Percentiles rank a stretch among this genome's conserved stretches.
Evolutionary conservation across 2,888 invertebrate genomes (phyloP).

Genomic region (Megastigmus dorsalis): DNA sequence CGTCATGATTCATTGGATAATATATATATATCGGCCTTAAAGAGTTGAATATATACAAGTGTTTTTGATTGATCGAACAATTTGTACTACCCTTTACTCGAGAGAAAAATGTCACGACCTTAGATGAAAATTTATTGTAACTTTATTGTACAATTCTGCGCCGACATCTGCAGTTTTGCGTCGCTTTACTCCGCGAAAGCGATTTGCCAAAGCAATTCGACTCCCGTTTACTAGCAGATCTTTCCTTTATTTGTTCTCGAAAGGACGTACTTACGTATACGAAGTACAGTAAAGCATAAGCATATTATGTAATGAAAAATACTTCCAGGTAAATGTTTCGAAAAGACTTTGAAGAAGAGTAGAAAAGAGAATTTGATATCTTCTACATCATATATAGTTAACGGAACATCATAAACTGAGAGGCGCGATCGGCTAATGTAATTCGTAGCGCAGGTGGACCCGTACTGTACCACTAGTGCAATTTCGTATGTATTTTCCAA

Average conservation of each 20-base stretch:
- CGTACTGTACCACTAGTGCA: constrained; percentile 53
- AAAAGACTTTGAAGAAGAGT: constrained; percentile 22
- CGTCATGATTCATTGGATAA: background rate
- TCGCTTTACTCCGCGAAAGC: constrained; percentile 70
- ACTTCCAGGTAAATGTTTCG: background rate
- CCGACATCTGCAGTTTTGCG: constrained; percentile 64
- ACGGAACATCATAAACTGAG: constrained; percentile 21
- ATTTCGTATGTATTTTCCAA: constrained; percentile 65
- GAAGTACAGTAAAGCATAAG: background rate
- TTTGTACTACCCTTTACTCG: constrained; percentile 17
- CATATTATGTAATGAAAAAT: background rate
- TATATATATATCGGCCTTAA: constrained; percentile 24
- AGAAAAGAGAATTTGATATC: constrained; percentile 27
- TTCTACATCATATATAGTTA: no score
- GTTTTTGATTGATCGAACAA: constrained; percentile 13
- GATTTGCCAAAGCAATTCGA: constrained; percentile 67
- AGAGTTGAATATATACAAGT: constrained; percentile 13
- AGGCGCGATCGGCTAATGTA: constrained; percentile 47
- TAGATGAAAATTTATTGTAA: background rate
- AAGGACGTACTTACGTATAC: constrained; percentile 1
- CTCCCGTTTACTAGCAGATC: constrained; percentile 26
- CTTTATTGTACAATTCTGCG: constrained; percentile 42
- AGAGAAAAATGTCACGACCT: constrained; percentile 30
- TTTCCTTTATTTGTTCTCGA: constrained; percentile 13
- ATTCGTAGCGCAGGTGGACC: constrained; percentile 50